Conservation (phyloP, 2,888 invertebrate species). For the Minunthozetes semirufus region DNA sequence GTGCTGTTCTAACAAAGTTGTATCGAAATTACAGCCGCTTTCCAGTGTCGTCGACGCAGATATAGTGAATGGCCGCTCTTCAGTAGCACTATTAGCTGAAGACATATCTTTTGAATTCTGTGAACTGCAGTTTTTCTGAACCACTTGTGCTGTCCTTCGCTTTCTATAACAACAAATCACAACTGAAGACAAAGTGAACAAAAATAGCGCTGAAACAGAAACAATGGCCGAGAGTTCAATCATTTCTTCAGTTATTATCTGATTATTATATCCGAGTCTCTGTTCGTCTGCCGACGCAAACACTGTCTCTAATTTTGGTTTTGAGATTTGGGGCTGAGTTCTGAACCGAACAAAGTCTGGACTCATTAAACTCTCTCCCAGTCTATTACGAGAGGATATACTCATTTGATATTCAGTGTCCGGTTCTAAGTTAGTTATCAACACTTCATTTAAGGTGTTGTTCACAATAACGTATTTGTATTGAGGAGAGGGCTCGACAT, state of each 20-base stretch:
- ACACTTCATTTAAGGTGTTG: constrained; percentile 57
- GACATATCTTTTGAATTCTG: constrained; percentile 11
- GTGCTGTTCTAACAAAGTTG: constrained; percentile 9
- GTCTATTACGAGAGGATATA: constrained; percentile 75
- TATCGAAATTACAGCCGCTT: constrained; percentile 19
- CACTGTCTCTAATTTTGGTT: constrained; percentile 25
- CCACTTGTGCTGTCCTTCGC: constrained; percentile 3
- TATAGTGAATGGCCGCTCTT: constrained; percentile 18
- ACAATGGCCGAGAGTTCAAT: constrained; percentile 33
- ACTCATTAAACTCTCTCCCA: constrained; percentile 62
- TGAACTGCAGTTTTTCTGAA: neutral
- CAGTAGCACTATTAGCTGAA: constrained; percentile 2
- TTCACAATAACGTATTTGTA: constrained; percentile 20
- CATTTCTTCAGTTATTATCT: constrained; percentile 30
- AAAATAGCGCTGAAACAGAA: neutral
- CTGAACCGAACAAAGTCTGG: neutral
- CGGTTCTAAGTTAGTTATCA: constrained; percentile 66
- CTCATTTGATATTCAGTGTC: constrained; percentile 82
- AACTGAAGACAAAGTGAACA: constrained; percentile 16
- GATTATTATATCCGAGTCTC: constrained; percentile 27
- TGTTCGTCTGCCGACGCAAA: constrained; percentile 24
- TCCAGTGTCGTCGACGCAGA: constrained; percentile 14
- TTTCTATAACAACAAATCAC: constrained; percentile 32
- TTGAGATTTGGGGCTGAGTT: neutral
- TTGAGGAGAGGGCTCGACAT: neutral